Evolutionary conservation across 2,888 invertebrate genomes (phyloP), one percentile per base, ranked within the genome.

Genomic region (Homarus gammarus): DNA sequence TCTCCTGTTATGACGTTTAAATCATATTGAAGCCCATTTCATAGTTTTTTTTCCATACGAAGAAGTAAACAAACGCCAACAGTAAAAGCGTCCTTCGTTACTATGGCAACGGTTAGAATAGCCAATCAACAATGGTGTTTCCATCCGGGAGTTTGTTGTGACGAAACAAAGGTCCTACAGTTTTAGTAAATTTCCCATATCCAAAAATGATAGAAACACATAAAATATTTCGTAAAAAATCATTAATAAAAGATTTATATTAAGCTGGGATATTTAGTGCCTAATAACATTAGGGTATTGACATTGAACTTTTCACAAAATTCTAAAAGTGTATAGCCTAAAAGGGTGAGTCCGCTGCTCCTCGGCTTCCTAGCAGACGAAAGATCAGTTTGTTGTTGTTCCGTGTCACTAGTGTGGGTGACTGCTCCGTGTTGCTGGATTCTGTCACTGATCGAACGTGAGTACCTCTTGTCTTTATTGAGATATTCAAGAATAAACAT

Each of bases 301-400:
- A n/a, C n/a, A n/a, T n/a, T n/a, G n/a, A n/a, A n/a, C n/a, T n/a
- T n/a, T n/a, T n/a, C n/a, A n/a, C n/a, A n/a, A n/a, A n/a, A 44
- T 75, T 27, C 18, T 40, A 75, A 44, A 44, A 31, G 49, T 75
- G 75, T 40, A n/a, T 22, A 8, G 18, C 73, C 73, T 18, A 73
- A 33, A 38, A 44, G 44, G 75, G 75, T 75, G 75, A 44, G 75
- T 33, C 27, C 36, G n/a, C n/a, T n/a, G n/a, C n/a, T n/a, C n/a
- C n/a, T n/a, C n/a, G n/a, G n/a, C n/a, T n/a, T n/a, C 18, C 8
- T 36, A 75, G 75, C 75, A 75, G 75, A 75, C 75, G 75, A 75
- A 75, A 75, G 75, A 49, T 40, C 33, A 75, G 75, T 75, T 75
- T 75, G 75, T 75, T 75, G 75, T 40, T 75, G 75, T 75, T 75